Base-by-base conservation (phyloP, 2,888 invertebrate genomes). In the Euplagia quadripunctaria region DNA sequence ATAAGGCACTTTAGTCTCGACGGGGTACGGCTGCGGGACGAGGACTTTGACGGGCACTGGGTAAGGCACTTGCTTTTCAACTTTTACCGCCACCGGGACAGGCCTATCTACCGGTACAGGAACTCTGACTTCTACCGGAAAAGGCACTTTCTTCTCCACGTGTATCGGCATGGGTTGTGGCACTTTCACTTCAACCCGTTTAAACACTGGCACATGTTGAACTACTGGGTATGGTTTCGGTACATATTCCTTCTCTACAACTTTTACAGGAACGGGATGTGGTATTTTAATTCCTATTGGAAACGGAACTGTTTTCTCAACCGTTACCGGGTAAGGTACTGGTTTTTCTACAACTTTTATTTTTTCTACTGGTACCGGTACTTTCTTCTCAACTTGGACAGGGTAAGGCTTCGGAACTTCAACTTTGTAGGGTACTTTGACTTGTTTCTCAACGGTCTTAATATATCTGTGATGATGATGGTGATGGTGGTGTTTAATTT, bases 381-480 rank as follows among this genome's bases (percentile, higher is more conserved):
- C 93, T 85, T 91, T 92, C 84, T 93, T 96, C 82, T 96, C 96
- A 51, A 96, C 94, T 9, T 82, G 89, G 41, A 93, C 91, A 0
- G 95, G 96, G 79, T 96, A 96, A 17, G 97, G 97, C 76, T 96
- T 96, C 67, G 96, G 96, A 31, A 97, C 95, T 79, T 96, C 94
- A 74, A 96, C 96, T 86, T 96, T 94, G 76, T 90, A 92, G 5
- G 96, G 96, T 68, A 96, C 93, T 82, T 93, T 91, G 51, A 95
- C 87, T 70, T 96, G 96, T 87, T 97, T 97, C 64, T 97, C 95
- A 42, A 97, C 93, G 55, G 97, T 97, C 88, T 97, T 96, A 8
- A 97, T 90, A 85, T 97, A 97, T 90, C 96, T 96, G 86, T 97
- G 97, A 85, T 97, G 97, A 87, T 97, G 97, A 84, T 97, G 97